Evolutionary conservation across 2,113 vertebrate species (phyloP).

Genomic region (Coturnix japonica): DNA sequence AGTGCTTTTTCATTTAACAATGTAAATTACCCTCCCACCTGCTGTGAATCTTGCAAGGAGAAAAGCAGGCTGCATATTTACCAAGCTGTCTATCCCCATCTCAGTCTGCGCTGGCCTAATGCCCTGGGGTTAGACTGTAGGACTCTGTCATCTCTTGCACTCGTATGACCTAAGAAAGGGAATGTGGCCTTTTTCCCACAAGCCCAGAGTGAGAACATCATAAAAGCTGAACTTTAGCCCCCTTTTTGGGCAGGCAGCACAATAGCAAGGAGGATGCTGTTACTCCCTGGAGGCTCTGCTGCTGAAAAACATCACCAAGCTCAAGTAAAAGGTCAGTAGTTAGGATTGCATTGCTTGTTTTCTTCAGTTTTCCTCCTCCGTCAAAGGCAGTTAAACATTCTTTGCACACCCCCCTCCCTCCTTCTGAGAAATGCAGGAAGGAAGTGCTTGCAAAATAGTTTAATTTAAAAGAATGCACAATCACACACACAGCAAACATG

Average conservation of each 20-base stretch:
- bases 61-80: constrained; percentile 39
- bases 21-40: constrained; percentile 61
- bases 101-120: constrained; percentile 48
- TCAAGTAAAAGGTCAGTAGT: constrained; percentile 73
- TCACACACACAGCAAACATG: constrained; percentile 15
- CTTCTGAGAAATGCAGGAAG: constrained; percentile 76
- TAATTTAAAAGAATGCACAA: constrained; percentile 58
- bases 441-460: constrained; percentile 73
- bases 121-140: constrained; percentile 59
- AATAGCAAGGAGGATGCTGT: constrained; percentile 75
- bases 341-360: constrained; percentile 70
- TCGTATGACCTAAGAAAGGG: constrained; percentile 69
- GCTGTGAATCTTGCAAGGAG: constrained; percentile 41
- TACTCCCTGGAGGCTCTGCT: constrained; percentile 66
- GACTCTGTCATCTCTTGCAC: constrained; percentile 69
- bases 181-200: constrained; percentile 75
- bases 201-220: constrained; percentile 74
- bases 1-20: constrained; percentile 51
- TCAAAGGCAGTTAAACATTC: constrained; percentile 68
- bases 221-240: constrained; percentile 76
- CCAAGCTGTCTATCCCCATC: constrained; percentile 26
- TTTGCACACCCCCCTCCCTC: constrained; percentile 60
- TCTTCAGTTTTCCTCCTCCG: constrained; percentile 64
- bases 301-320: constrained; percentile 68
- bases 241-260: constrained; percentile 66